Evolutionary conservation across 2,888 invertebrate genomes (phyloP).

Genomic region (Litoditis marina): DNA sequence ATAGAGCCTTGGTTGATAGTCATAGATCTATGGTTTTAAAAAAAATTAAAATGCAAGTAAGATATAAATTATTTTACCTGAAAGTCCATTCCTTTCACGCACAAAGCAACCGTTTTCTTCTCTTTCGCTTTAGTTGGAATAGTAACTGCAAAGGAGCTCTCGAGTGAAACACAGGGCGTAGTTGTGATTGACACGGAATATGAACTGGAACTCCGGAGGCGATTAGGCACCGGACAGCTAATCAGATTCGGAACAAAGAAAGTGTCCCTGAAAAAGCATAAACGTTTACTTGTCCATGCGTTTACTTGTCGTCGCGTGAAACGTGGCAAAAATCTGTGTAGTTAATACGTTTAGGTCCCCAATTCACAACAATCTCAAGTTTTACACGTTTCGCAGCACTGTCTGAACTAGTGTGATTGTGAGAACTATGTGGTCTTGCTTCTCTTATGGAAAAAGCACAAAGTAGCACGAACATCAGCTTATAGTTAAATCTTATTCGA

Average conservation of each 20-base stretch:
- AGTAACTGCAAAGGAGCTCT: conserved; percentile 22
- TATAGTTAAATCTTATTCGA: not conserved
- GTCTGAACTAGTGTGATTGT: too few species aligned
- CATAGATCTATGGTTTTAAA: too few species aligned
- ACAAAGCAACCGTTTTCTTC: conserved; percentile 35
- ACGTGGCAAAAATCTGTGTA: too few species aligned
- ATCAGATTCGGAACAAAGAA: conserved; percentile 51
- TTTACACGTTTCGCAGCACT: too few species aligned
- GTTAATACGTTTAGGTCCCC: too few species aligned
- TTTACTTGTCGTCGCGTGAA: too few species aligned
- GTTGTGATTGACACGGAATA: conserved; percentile 21
- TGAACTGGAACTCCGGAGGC: conserved; percentile 10
- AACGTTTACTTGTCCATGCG: too few species aligned
- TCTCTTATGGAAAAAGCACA: too few species aligned
- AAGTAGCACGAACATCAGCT: too few species aligned
- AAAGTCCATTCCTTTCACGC: conserved; percentile 76
- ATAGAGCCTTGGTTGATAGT: too few species aligned
- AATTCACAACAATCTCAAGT: too few species aligned
- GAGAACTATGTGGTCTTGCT: too few species aligned
- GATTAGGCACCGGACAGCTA: conserved; percentile 48
- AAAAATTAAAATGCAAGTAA: not conserved
- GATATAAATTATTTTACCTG: conserved; percentile 63
- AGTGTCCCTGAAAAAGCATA: conserved; percentile 32
- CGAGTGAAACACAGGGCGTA: conserved; percentile 19
- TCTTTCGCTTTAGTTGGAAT: conserved; percentile 9